Conservation (phyloP, 2,113 vertebrate genomes). For the Etia nguti region DNA sequence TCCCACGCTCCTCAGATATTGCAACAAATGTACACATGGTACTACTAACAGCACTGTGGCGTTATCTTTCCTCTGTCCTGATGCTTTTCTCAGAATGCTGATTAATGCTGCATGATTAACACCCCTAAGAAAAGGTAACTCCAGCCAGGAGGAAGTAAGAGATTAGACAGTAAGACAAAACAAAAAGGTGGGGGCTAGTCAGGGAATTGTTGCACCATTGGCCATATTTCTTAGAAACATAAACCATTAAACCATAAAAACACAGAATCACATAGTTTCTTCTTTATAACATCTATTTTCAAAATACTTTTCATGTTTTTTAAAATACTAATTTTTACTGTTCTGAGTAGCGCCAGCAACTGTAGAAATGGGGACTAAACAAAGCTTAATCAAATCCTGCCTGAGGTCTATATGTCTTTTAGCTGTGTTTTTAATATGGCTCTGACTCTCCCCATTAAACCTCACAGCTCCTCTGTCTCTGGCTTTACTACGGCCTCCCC, state of each 20-base stretch:
- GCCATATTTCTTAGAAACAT: not conserved
- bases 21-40: slow-evolving; percentile 16
- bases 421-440: slow-evolving; percentile 55
- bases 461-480: slow-evolving; percentile 53
- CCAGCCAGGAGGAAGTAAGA: not conserved
- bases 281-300: not conserved
- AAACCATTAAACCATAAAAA: not conserved
- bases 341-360: not conserved
- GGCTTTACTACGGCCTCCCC: slow-evolving; percentile 64
- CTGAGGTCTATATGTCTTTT: slow-evolving; percentile 53
- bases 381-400: slow-evolving; percentile 60
- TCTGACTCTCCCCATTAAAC: slow-evolving; percentile 52
- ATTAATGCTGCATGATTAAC: slow-evolving; percentile 6
- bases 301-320: not conserved
- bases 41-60: not conserved
- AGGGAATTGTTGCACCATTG: not conserved
- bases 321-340: not conserved
- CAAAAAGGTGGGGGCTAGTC: not conserved
- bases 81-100: slow-evolving; percentile 28
- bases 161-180: not conserved
- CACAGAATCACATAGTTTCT: not conserved
- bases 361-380: slow-evolving; percentile 31
- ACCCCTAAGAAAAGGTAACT: not conserved
- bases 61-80: not conserved
- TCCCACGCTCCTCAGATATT: slow-evolving; percentile 44